A percentile compares a stretch with the other conserved stretches of the same genome.
Evolutionary conservation across 1,140 invertebrate species (phyloP).

Genomic region (Lordiphosa collinella): DNA sequence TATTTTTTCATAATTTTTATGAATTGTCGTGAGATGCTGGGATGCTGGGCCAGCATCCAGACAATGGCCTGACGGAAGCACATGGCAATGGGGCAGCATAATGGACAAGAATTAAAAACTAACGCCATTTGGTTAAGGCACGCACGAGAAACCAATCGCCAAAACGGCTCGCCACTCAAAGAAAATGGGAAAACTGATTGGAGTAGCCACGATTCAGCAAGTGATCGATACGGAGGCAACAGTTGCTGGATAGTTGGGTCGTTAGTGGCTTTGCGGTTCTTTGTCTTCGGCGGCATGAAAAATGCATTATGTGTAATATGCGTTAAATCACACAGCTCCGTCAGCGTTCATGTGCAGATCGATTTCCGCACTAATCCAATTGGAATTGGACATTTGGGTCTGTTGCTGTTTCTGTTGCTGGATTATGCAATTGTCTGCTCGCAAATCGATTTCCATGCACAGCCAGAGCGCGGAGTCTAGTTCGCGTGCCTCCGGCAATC

Average conservation of each 20-base stretch:
- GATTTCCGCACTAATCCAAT: slow-evolving; percentile 55
- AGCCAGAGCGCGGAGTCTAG: slow-evolving; percentile 23
- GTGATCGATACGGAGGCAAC: slow-evolving; percentile 39
- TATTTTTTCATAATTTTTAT: slow-evolving; percentile 73
- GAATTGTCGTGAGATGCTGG: slow-evolving; percentile 38
- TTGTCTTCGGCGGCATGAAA: slow-evolving; percentile 41
- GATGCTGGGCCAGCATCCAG: slow-evolving; percentile 17
- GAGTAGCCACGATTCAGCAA: slow-evolving; percentile 19
- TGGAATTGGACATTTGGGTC: slow-evolving; percentile 39
- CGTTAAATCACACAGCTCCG: slow-evolving; percentile 33
- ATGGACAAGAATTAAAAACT: slow-evolving; percentile 51
- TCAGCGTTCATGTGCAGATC: slow-evolving; percentile 34
- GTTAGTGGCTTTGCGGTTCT: slow-evolving; percentile 52
- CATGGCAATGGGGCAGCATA: slow-evolving; percentile 12
- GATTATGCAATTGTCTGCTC: slow-evolving; percentile 55
- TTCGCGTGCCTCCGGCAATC: slow-evolving; percentile 38
- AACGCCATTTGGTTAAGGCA: slow-evolving; percentile 43
- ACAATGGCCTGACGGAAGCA: slow-evolving; percentile 42
- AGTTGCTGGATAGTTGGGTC: slow-evolving; percentile 20
- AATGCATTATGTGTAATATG: slow-evolving; percentile 70
- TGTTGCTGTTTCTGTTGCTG: background rate
- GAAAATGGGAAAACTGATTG: slow-evolving; percentile 44
- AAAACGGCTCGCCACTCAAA: slow-evolving; percentile 30
- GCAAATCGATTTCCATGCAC: slow-evolving; percentile 63
- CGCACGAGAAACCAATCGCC: slow-evolving; percentile 50